Evolutionary conservation across 1,140 invertebrate genomes (phyloP), one percentile per base, ranked within the genome.

Genomic region (Drosophila tsacasi): DNA sequence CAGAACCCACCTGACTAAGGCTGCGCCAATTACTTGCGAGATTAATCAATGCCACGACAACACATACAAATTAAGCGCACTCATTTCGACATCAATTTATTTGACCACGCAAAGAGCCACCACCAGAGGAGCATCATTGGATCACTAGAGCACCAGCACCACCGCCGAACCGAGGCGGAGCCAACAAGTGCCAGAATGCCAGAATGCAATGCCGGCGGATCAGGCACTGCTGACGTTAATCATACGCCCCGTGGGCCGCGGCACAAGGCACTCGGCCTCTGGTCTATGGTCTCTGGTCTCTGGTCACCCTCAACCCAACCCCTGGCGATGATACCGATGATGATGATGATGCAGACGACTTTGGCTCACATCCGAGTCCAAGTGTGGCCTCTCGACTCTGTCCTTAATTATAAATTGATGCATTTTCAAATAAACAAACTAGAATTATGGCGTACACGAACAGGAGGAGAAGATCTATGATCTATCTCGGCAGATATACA

Each of bases 401-500:
- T 89, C 84, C 85, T 89, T 89, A 89, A 90, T 89, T 90, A 87
- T 75, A 84, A 84, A 87, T 90, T 87, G 84, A 85, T 76, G 78
- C 79, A 90, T 68, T 61, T 83, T 63, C 59, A 67, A 85, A 87
- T 85, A 84, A 90, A 72, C 55, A 74, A 79, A 74, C 55, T 71
- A 72, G 71, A 63, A 75, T 61, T 73, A 74, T 74, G 71, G 69
- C 54, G 67, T 39, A 35, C 47, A 37, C 55, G 35, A 39, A 35
- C 37, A 57, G 49, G 47, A 57, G 40, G 44, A 44, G 57, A 60
- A 78, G 49, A 69, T 78, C 61, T 74, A 57, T 55, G 72, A 76
- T 57, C 35, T 55, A 39, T 55, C 54, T 55, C 17, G 54, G 19
- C 52, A 23, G 21, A 10, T 37, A 37, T 12, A 39, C 21, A 37